Evolutionary conservation across 2,888 invertebrate genomes (phyloP).

Genomic region (Hermaeophaga mercurialis): DNA sequence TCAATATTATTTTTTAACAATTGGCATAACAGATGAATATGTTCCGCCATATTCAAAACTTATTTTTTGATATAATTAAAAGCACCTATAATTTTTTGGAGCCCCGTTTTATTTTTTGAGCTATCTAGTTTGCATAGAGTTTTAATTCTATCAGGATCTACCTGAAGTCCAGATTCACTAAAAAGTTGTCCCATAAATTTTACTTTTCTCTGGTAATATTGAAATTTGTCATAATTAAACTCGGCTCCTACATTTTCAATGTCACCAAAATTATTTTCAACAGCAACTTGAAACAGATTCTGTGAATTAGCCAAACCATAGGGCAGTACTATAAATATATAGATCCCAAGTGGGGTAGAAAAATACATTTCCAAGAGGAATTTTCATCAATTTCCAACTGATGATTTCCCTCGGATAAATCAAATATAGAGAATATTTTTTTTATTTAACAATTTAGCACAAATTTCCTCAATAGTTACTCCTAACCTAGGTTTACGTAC

Average conservation of each 20-base stretch:
- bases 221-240: background rate
- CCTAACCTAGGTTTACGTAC: conserved; percentile 13
- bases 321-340: too few relatives aligned
- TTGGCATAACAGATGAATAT: background rate
- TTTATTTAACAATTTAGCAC: too few relatives aligned
- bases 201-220: background rate
- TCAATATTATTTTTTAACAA: conserved; percentile 1
- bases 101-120: background rate
- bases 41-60: background rate
- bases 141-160: background rate
- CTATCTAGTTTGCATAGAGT: background rate
- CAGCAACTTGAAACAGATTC: too few relatives aligned
- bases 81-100: conserved; percentile 8
- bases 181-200: conserved; percentile 8
- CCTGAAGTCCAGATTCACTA: background rate
- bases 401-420: conserved; percentile 19
- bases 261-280: too few relatives aligned
- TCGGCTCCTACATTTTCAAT: background rate
- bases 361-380: conserved; percentile 19
- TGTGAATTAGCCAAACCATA: too few relatives aligned
- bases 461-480: conserved; percentile 24
- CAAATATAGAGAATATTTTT: too few relatives aligned
- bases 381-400: conserved; percentile 12
- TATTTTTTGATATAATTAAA: conserved; percentile 18
- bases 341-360: background rate